A percentile compares a stretch with the other conserved stretches of the same genome.
Evolutionary conservation across 2,797 vertebrate species (phyloP).

Genomic region (Scarus forsteni): DNA sequence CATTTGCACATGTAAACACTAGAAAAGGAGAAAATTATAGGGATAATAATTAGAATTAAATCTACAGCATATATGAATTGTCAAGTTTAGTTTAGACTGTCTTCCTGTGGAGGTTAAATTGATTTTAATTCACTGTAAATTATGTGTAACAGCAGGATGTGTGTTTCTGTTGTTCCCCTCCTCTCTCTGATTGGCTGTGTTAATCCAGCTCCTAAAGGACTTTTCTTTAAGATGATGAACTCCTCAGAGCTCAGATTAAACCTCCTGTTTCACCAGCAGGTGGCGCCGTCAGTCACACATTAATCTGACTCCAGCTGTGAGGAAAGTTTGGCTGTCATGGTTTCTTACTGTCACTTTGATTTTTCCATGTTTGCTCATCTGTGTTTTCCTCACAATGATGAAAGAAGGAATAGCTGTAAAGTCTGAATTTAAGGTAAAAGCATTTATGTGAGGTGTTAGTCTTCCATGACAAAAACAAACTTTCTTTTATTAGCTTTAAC

Average conservation of each 20-base stretch:
- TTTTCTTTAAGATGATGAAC: constrained; percentile 3
- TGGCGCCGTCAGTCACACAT: constrained; percentile 22
- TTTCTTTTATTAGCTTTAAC: too few species aligned
- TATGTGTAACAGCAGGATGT: not conserved
- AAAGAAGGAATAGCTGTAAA: too few species aligned
- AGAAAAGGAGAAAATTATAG: too few species aligned
- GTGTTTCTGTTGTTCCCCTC: not conserved
- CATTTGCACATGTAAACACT: too few species aligned
- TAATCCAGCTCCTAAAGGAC: constrained; percentile 2
- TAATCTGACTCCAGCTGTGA: not conserved
- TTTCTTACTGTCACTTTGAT: not conserved
- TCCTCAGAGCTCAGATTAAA: accelerated
- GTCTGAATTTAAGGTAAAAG: too few species aligned
- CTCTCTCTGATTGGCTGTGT: not conserved
- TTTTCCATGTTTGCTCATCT: too few species aligned
- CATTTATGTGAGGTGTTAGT: too few species aligned
- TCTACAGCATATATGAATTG: too few species aligned
- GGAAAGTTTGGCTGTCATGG: not conserved
- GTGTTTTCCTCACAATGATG: too few species aligned
- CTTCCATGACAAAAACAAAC: too few species aligned
- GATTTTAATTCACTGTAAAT: not conserved
- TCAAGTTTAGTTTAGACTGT: too few species aligned
- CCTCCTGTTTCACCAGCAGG: constrained; percentile 56
- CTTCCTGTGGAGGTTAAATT: not conserved
- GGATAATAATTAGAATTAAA: too few species aligned